Conservation (phyloP, 1,140 invertebrate genomes). For the Macrotrachela quadricornifera region DNA sequence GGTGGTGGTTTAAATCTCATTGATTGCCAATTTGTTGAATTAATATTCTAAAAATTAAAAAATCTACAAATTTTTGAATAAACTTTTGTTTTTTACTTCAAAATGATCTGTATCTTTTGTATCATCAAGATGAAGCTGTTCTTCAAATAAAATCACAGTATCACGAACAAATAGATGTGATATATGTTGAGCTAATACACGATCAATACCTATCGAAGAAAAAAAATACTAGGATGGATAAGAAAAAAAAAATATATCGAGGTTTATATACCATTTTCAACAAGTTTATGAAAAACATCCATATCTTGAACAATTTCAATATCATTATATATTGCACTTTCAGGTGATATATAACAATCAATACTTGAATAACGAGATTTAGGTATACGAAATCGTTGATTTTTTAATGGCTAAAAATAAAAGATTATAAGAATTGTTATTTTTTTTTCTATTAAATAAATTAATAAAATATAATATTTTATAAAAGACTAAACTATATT, state of each 20-base stretch:
- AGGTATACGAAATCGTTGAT: constrained; percentile 57
- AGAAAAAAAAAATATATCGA: constrained; percentile 1
- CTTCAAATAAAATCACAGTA: constrained; percentile 72
- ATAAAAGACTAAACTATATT: no score
- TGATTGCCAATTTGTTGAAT: constrained; percentile 99
- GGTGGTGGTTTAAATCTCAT: constrained; percentile 94
- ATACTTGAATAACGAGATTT: constrained; percentile 96
- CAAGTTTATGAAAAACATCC: constrained; percentile 53
- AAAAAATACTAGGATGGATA: neutral
- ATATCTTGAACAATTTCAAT: constrained; percentile 65
- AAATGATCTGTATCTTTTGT: constrained; percentile 87
- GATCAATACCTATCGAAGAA: constrained; percentile 47
- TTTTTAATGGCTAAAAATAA: constrained; percentile 32
- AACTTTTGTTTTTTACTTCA: constrained; percentile 44
- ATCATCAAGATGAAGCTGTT: constrained; percentile 85
- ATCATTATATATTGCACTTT: constrained; percentile 71
- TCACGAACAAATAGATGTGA: constrained; percentile 96
- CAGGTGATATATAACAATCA: constrained; percentile 75
- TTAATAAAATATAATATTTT: no score
- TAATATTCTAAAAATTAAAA: constrained; percentile 56
- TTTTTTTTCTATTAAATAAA: neutral
- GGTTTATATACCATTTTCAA: constrained; percentile 41
- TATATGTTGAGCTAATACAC: constrained; percentile 69
- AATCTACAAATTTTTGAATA: no score
- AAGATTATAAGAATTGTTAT: neutral